Percentiles rank a stretch among this genome's conserved stretches.
phyloP scores from a whole-genome alignment of 1,140 invertebrate genomes.

The Drosophila pectinifera region DNA sequence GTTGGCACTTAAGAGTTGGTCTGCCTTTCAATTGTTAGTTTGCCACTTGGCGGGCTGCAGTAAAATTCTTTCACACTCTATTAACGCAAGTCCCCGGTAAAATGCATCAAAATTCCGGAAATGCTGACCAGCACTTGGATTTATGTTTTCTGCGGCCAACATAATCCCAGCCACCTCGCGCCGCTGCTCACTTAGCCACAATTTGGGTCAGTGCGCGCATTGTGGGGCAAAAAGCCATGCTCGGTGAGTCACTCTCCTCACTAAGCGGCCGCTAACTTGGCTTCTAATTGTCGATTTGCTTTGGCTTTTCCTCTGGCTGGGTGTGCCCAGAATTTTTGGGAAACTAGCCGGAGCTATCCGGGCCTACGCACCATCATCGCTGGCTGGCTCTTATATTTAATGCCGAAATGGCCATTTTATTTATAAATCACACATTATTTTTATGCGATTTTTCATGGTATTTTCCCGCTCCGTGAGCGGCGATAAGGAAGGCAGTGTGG shows the following conservation, averaged over 20 bases:
- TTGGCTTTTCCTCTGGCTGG: slow-evolving; percentile 34
- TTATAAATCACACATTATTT: slow-evolving; percentile 55
- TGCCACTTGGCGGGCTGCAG: slow-evolving; percentile 30
- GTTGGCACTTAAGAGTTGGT: slow-evolving; percentile 13
- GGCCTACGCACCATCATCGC: slow-evolving; percentile 36
- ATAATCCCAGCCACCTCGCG: slow-evolving; percentile 10
- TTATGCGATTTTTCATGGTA: slow-evolving; percentile 46
- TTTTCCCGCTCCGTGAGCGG: slow-evolving; percentile 12
- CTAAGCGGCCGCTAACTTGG: slow-evolving; percentile 62
- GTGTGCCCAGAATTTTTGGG: slow-evolving; percentile 41
- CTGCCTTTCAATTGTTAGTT: slow-evolving; percentile 18
- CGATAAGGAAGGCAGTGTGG: slow-evolving; percentile 26
- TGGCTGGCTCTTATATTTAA: slow-evolving; percentile 45
- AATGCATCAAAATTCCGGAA: slow-evolving; percentile 78
- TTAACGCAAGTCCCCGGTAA: slow-evolving; percentile 55
- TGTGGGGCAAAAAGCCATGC: slow-evolving; percentile 44
- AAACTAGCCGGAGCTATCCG: slow-evolving; percentile 15
- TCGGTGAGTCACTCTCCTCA: slow-evolving; percentile 51
- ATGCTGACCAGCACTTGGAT: slow-evolving; percentile 58
- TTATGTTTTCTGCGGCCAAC: slow-evolving; percentile 42
- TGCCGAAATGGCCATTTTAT: slow-evolving; percentile 48
- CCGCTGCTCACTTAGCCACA: slow-evolving; percentile 30
- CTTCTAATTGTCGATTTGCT: slow-evolving; percentile 67
- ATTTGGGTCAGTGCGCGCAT: slow-evolving; percentile 68
- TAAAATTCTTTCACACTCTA: slow-evolving; percentile 72